A percentile compares a stretch with the other conserved stretches of the same genome.
phyloP scores from a whole-genome alignment of 2,113 vertebrate genomes.

The Gracilinanus agilis region DNA sequence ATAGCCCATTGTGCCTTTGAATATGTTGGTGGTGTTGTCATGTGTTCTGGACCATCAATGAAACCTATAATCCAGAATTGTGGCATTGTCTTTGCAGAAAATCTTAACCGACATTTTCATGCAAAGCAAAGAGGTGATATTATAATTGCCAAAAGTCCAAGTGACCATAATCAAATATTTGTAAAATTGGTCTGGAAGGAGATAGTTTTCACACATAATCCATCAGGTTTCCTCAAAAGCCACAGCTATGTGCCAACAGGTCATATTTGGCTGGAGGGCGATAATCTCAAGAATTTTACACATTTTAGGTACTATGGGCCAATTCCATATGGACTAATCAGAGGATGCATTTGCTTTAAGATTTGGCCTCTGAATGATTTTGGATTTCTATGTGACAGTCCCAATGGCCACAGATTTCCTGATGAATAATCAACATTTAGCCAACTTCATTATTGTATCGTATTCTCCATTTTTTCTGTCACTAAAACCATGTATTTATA shows the following conservation, averaged over 20 bases:
- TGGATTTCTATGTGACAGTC: slow-evolving; percentile 91
- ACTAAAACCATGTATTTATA: slow-evolving; percentile 73
- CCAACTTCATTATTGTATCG: slow-evolving; percentile 50
- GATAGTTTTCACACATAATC: slow-evolving; percentile 94
- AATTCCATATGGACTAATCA: slow-evolving; percentile 95
- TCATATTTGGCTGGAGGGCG: slow-evolving; percentile 98
- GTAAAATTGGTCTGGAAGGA: slow-evolving; percentile 98
- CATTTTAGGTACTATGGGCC: slow-evolving; percentile 97
- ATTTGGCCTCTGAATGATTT: slow-evolving; percentile 93
- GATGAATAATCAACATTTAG: slow-evolving; percentile 82
- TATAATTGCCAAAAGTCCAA: slow-evolving; percentile 94
- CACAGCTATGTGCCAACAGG: slow-evolving; percentile 96
- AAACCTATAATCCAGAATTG: slow-evolving; percentile 95
- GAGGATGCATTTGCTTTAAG: slow-evolving; percentile 96
- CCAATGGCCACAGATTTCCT: slow-evolving; percentile 88
- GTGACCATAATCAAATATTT: slow-evolving; percentile 95
- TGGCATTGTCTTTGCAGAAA: slow-evolving; percentile 95
- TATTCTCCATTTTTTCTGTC: slow-evolving; percentile 62
- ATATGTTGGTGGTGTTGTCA: background rate
- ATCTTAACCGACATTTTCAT: slow-evolving; percentile 92
- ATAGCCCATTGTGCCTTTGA: background rate
- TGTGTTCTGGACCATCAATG: slow-evolving; percentile 99
- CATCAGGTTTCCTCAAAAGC: slow-evolving; percentile 91
- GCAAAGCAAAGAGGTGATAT: slow-evolving; percentile 92
- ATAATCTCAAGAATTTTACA: slow-evolving; percentile 96